Evolutionary conservation across 1,140 invertebrate genomes (phyloP), one percentile per base, ranked within the genome.

Genomic region (Sinella curviseta): DNA sequence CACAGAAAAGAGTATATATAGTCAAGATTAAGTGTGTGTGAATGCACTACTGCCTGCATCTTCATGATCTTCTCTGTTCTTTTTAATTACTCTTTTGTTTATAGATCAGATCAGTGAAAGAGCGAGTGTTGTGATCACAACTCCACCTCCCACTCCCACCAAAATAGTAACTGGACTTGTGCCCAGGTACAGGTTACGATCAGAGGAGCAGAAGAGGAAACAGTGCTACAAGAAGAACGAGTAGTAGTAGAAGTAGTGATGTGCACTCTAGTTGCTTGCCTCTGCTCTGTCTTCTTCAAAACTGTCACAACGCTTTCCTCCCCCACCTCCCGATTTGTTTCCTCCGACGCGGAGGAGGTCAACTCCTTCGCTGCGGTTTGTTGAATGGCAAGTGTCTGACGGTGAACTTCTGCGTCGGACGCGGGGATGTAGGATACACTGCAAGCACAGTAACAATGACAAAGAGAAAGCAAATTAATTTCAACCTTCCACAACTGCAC

Each of bases 351-450:
- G 26, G 75, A 48, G 24, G 54, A 76, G 36, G 75, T 76, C 55
- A 67, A 24, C 26, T 30, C 77, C 3, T 48, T 30, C 82, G 84
- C 78, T 82, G 86, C 82, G 55, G 82, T 83, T 39, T 85, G 81
- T 70, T 85, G 82, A 80, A 87, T 85, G 73, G 88, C 77, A 57
- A 84, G 76, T 54, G 87, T 82, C 74, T 88, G 87, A 57, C 85
- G 84, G 82, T 87, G 86, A 36, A 86, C 82, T 82, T 87, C 86
- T 77, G 89, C 90, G 86, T 91, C 90, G 73, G 86, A 84, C 34
- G 85, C 86, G 39, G 89, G 87, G 80, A 91, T 89, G 84, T 90
- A 91, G 12, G 86, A 86, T 73, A 91, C 86, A 84, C 90, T 91
- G 84, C 30, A 60, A 8, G n/a, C 12, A 60, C 12, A 60, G 24